Evolutionary conservation across 2,888 invertebrate species (phyloP).

Genomic region (Acleris holmiana): DNA sequence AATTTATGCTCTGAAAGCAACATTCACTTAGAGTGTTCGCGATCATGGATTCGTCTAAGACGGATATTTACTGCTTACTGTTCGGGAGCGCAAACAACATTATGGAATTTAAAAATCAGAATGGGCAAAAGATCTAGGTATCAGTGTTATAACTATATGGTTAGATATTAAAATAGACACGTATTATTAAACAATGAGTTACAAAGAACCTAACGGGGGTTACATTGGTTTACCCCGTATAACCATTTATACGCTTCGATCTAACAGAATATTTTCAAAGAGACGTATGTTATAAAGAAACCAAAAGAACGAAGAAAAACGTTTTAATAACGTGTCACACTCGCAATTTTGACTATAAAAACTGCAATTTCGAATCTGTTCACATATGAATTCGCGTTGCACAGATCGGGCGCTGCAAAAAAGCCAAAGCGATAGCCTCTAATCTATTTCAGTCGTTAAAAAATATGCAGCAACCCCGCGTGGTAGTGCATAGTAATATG

Average conservation of each 20-base stretch:
- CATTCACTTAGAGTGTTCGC: slow-evolving; percentile 7
- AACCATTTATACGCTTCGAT: background rate
- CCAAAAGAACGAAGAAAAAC: background rate
- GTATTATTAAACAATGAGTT: no score
- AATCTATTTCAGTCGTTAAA: slow-evolving; percentile 4
- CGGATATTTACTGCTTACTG: slow-evolving; percentile 4
- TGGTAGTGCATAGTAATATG: slow-evolving; percentile 25
- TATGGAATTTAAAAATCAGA: background rate
- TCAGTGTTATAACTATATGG: no score
- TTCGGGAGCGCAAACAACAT: background rate
- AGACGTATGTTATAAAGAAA: background rate
- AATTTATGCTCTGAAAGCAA: slow-evolving; percentile 52
- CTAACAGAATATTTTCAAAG: background rate
- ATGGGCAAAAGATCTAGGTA: no score
- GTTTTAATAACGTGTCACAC: slow-evolving; percentile 5
- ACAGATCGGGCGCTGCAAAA: slow-evolving; percentile 2
- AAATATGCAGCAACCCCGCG: slow-evolving; percentile 6
- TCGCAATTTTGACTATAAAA: background rate
- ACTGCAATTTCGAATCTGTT: slow-evolving; percentile 7
- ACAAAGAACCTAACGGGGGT: no score
- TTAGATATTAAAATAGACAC: no score
- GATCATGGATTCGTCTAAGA: slow-evolving; percentile 11
- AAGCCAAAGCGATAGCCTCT: slow-evolving; percentile 1
- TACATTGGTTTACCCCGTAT: background rate
- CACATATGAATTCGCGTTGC: slow-evolving; percentile 5